These are phyloP conservation scores for Eptesicus fuscus DNA, from an alignment of 2,113 vertebrate species.

Conservation along the genomic window DNA sequence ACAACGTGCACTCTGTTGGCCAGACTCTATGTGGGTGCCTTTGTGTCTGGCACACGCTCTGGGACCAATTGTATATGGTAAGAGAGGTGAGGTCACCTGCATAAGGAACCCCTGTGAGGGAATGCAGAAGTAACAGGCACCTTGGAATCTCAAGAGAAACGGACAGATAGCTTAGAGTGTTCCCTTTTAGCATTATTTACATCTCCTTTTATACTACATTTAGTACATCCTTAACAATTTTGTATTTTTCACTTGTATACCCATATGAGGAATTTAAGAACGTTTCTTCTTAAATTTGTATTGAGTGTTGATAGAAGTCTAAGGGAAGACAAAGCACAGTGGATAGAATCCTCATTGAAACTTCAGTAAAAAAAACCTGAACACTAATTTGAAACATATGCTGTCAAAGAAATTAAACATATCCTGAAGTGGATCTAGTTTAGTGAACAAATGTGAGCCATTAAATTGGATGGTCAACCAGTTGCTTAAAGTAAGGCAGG, in stretches of 20 bases:
- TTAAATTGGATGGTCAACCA: constrained; percentile 35
- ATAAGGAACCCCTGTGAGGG: neutral
- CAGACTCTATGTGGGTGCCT: neutral
- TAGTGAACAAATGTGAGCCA: constrained; percentile 24
- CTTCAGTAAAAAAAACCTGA: neutral
- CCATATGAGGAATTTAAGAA: neutral
- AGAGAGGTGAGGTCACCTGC: neutral
- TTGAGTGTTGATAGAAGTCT: neutral
- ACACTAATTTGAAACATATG: constrained; percentile 10
- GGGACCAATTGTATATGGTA: neutral
- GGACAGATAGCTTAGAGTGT: neutral
- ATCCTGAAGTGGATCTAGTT: constrained; percentile 17
- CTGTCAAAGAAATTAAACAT: neutral
- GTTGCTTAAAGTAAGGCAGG: constrained; percentile 21
- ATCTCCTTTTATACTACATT: neutral
- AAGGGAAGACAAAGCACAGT: neutral
- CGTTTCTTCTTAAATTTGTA: neutral
- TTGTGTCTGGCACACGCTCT: neutral
- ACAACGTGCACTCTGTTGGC: neutral
- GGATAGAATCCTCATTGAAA: neutral
- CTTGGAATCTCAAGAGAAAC: neutral
- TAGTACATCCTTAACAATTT: neutral
- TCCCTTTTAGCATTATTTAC: neutral
- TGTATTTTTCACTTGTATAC: neutral
- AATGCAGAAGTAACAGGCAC: neutral